phyloP scores from a whole-genome alignment of 2,113 vertebrate species.

The Charina bottae region DNA sequence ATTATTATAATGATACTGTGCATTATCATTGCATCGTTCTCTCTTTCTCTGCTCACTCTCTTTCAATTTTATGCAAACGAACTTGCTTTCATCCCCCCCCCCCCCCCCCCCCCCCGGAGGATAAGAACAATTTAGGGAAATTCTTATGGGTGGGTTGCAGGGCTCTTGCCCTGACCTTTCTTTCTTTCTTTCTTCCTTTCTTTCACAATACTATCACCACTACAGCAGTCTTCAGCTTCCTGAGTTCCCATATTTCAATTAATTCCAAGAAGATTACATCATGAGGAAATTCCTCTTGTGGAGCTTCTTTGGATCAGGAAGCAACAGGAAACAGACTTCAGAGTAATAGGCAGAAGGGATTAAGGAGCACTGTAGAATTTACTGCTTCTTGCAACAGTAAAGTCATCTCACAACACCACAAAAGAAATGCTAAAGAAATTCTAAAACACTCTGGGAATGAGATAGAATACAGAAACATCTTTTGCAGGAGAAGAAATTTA shows the following conservation, averaged over 20 bases:
- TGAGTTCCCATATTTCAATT: neutral
- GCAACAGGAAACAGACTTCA: neutral
- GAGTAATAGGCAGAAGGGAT: neutral
- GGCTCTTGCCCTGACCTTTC: neutral
- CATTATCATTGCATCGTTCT: neutral
- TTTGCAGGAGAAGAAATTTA: neutral
- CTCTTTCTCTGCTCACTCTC: neutral
- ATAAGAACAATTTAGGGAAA: neutral
- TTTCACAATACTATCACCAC: neutral
- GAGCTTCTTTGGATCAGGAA: neutral
- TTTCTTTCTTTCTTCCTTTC: neutral
- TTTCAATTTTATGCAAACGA: neutral
- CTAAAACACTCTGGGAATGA: neutral
- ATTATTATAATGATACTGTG: neutral
- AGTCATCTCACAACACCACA: neutral
- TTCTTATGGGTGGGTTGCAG: neutral
- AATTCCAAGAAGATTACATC: neutral
- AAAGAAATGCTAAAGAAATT: neutral
- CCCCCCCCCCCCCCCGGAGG: neutral
- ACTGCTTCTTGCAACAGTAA: neutral
- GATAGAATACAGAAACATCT: neutral
- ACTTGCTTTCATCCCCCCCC: neutral
- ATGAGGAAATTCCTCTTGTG: neutral
- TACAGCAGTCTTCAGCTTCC: neutral
- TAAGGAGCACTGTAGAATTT: neutral